Percentiles rank a stretch among this genome's conserved stretches.
Conservation (phyloP, 2,113 vertebrate species). For the Mionectes macconnelli region DNA sequence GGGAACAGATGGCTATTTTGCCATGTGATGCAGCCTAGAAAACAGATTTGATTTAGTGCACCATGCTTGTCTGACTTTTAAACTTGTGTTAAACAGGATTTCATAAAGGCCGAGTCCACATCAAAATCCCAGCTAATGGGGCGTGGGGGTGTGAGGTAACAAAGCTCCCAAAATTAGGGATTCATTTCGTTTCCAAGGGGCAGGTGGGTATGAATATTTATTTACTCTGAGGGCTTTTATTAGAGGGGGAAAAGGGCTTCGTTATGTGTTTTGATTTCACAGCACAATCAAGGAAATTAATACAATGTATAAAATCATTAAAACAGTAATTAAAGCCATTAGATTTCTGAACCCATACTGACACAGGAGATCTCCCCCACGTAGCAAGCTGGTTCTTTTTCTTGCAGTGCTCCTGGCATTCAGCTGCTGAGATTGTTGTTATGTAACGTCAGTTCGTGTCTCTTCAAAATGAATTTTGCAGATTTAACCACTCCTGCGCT, state of each 20-base stretch:
- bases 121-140: not conserved
- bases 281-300: conserved; percentile 50
- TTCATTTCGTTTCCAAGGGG: conserved; percentile 44
- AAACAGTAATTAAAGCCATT: conserved; percentile 15
- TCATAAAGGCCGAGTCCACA: not conserved
- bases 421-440: not conserved
- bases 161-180: conserved; percentile 12
- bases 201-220: conserved; percentile 74
- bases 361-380: not conserved
- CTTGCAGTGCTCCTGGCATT: not conserved
- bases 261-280: conserved; percentile 51
- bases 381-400: not conserved
- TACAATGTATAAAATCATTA: not conserved
- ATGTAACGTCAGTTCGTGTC: accelerated
- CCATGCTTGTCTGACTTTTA: not conserved
- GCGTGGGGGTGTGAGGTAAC: conserved; percentile 1
- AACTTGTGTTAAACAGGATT: not conserved
- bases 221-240: conserved; percentile 62
- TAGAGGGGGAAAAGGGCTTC: not conserved
- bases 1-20: not conserved
- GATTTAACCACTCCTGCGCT: accelerated
- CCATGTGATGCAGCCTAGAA: not conserved
- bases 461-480: not conserved
- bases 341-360: not conserved
- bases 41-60: not conserved